Evolutionary conservation across 2,113 vertebrate genomes (phyloP), one percentile per base, ranked within the genome.

Genomic region (Tonatia bakeri): DNA sequence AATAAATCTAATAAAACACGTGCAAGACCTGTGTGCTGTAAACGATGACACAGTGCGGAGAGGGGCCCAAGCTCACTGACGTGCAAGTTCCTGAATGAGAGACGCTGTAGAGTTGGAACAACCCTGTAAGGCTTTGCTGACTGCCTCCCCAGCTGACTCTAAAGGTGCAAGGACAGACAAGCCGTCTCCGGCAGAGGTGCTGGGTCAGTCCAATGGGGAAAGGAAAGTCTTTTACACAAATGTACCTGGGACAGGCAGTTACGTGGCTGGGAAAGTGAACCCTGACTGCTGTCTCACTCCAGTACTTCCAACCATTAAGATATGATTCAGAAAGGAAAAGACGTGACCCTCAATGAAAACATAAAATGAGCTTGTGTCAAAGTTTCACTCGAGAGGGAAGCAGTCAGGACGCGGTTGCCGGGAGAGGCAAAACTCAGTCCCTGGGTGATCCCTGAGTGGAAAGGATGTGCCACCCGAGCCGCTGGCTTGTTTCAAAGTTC

Each of bases 401-500:
- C 5, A 15, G n/a, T 24, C 1, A 6, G 33, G 79, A 15, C 4
- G 0, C 10, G 9, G 40, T 0, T 26, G 59, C 81, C 7, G 59
- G 38, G 33, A 36, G 69, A 54, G 3, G 47, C 33, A 7, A 24
- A 73, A 56, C 5, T 4, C 5, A 36, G 31, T 47, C 19, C 61
- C 47, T 0, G 20, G 38, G n/a, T 4, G 8, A n/a, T 4, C 47
- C 65, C 5, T 0, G 4, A n/a, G 16, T 2, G 31, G 14, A 26
- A 22, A 77, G 33, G 45, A 36, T 1, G 40, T 4, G 47, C 3
- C 28, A 50, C 14, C 10, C 20, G 8, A 28, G 4, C 2, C n/a
- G 6, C 0, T 16, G 11, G 43, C 38, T 54, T 3, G 20, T 19
- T 50, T 67, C 50, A 20, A 24, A 9, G 69, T 20, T 77, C 24